phyloP scores from a whole-genome alignment of 2,797 vertebrate genomes.

The Euthynnus affinis region DNA sequence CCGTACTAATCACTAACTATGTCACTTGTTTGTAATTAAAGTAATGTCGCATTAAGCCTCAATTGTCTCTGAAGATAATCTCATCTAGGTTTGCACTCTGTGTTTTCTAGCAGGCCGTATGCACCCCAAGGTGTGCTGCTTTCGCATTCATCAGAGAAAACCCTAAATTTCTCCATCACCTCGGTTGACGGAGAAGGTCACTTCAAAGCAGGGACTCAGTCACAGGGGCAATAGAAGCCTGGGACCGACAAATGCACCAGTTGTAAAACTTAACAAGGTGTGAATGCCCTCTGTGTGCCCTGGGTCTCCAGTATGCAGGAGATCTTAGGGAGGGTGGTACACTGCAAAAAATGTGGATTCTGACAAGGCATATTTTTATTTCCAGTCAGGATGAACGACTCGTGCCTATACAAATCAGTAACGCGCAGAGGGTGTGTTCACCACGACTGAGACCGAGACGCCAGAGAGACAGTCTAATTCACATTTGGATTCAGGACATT shows the following conservation, averaged over 20 bases:
- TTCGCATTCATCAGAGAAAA: constrained; percentile 69
- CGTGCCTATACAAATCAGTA: background rate
- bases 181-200: constrained; percentile 70
- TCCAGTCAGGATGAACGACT: background rate
- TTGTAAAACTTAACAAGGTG: constrained; percentile 90
- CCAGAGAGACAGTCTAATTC: background rate
- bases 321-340: constrained; percentile 39
- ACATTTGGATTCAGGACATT: background rate
- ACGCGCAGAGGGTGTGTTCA: background rate
- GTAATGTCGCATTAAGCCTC: constrained; percentile 1
- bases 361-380: background rate
- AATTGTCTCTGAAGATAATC: background rate
- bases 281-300: constrained; percentile 86
- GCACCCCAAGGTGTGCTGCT: constrained; percentile 43
- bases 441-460: background rate
- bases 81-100: constrained; percentile 6
- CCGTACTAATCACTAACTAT: background rate
- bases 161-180: constrained; percentile 67
- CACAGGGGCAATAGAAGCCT: constrained; percentile 78
- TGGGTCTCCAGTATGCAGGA: constrained; percentile 67
- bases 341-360: constrained; percentile 67
- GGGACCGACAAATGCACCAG: constrained; percentile 84
- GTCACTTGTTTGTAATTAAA: constrained; percentile 17
- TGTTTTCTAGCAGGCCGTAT: constrained; percentile 35
- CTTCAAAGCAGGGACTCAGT: constrained; percentile 81